Evolutionary conservation across 2,888 invertebrate species (phyloP).

Genomic region (Lasioglossum figueresi): DNA sequence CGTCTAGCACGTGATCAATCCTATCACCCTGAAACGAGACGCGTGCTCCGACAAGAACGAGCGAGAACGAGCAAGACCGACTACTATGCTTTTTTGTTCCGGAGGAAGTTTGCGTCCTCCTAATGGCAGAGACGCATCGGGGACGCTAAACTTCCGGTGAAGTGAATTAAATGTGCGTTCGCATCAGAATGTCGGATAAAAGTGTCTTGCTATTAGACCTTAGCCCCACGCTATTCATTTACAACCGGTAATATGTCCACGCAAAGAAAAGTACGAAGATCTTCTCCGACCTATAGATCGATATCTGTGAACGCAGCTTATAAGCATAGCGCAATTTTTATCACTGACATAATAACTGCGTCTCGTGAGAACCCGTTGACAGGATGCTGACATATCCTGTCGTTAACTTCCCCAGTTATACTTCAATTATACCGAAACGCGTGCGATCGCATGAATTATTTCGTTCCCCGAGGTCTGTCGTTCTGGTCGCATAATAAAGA

Average conservation of each 20-base stretch:
- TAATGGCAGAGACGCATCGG: neutral
- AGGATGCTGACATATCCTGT: conserved; percentile 60
- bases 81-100: neutral
- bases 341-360: neutral
- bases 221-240: neutral
- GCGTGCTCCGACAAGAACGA: neutral
- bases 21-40: neutral
- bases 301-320: neutral
- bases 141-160: neutral
- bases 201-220: neutral
- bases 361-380: conserved; percentile 64
- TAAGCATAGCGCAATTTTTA: neutral
- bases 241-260: neutral
- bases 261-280: neutral
- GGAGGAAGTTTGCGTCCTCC: neutral
- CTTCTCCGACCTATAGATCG: neutral
- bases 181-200: neutral
- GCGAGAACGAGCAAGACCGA: neutral
- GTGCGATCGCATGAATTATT: conserved; percentile 60
- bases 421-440: conserved; percentile 42
- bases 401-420: conserved; percentile 59
- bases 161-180: neutral
- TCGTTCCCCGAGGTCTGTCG: conserved; percentile 42
- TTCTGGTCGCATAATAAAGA: neutral
- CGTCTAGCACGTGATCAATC: conserved; percentile 17